phyloP scores from a whole-genome alignment of 92 coral and sea anemone species.

The Epizoanthus scotinus region DNA sequence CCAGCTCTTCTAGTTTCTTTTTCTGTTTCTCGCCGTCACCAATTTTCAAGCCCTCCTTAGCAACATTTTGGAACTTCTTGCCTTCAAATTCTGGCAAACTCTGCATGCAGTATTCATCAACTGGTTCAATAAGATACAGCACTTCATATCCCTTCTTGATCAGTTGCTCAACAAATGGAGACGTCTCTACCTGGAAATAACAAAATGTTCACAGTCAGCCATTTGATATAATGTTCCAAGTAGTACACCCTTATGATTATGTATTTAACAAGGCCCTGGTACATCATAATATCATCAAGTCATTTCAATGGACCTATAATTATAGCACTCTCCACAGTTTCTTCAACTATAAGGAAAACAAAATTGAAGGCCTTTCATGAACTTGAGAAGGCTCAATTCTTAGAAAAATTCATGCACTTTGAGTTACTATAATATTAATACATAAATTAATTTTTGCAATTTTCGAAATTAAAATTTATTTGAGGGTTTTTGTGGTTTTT shows the following conservation, averaged over 20 bases:
- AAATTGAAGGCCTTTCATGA: too few relatives aligned
- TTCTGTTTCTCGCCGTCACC: slow-evolving; percentile 88
- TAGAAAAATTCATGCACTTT: too few relatives aligned
- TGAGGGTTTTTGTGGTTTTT: too few relatives aligned
- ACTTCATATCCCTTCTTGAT: slow-evolving; percentile 98
- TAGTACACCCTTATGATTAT: too few relatives aligned
- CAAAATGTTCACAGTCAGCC: neutral
- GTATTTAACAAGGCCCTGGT: neutral
- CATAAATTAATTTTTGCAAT: too few relatives aligned
- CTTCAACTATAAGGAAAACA: too few relatives aligned
- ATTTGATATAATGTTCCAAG: neutral
- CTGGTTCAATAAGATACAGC: slow-evolving; percentile 89
- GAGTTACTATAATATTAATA: too few relatives aligned
- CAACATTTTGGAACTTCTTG: slow-evolving; percentile 99
- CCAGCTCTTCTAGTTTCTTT: slow-evolving; percentile 89
- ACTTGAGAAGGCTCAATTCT: too few relatives aligned
- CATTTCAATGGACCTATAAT: too few relatives aligned
- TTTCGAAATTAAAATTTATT: too few relatives aligned
- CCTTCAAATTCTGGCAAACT: slow-evolving; percentile 99
- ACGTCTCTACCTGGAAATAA: slow-evolving; percentile 76
- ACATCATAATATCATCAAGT: neutral
- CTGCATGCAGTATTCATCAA: slow-evolving; percentile 99
- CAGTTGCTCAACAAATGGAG: slow-evolving; percentile 95
- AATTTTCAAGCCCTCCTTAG: slow-evolving; percentile 96
- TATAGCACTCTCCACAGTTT: too few relatives aligned